Evolutionary conservation across 2,888 invertebrate genomes (phyloP).

Genomic region (Formica aserva): DNA sequence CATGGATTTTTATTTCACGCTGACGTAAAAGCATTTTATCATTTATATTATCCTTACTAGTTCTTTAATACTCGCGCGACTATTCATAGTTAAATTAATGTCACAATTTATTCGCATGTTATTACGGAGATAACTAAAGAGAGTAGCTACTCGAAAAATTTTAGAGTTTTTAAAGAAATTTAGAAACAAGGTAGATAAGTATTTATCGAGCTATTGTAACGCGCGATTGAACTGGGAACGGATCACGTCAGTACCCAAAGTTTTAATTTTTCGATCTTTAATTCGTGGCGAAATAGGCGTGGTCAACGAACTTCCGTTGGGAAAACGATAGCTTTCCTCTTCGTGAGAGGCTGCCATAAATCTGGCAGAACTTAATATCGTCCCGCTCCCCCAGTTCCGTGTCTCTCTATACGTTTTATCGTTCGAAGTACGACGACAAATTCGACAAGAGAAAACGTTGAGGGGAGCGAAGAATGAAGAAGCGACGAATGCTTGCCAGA

Average conservation of each 20-base stretch:
- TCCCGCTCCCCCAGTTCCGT: constrained; percentile 44
- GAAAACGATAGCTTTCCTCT: constrained; percentile 41
- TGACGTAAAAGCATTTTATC: constrained; percentile 38
- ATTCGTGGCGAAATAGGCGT: not conserved
- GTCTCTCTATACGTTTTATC: constrained; percentile 57
- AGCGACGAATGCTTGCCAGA: constrained; percentile 37
- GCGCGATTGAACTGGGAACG: not conserved
- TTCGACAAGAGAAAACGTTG: constrained; percentile 27
- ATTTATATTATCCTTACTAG: constrained; percentile 24
- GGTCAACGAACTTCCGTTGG: constrained; percentile 15
- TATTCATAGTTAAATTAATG: constrained; percentile 17
- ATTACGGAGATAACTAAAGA: not conserved
- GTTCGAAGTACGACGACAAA: constrained; percentile 13
- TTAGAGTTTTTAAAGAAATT: not conserved
- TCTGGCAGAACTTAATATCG: constrained; percentile 64
- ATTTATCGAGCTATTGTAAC: not conserved
- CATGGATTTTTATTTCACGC: not conserved
- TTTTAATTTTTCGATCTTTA: not conserved
- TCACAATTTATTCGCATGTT: not conserved
- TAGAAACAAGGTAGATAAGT: too few species aligned
- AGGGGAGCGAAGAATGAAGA: constrained; percentile 18
- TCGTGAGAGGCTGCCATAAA: constrained; percentile 63
- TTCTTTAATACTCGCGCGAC: constrained; percentile 11
- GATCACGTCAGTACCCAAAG: not conserved
- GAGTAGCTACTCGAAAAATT: not conserved